A percentile compares a stretch with the other conserved stretches of the same genome.
phyloP scores from a whole-genome alignment of 2,888 invertebrate genomes.

The Holacanthella duospinosa region DNA sequence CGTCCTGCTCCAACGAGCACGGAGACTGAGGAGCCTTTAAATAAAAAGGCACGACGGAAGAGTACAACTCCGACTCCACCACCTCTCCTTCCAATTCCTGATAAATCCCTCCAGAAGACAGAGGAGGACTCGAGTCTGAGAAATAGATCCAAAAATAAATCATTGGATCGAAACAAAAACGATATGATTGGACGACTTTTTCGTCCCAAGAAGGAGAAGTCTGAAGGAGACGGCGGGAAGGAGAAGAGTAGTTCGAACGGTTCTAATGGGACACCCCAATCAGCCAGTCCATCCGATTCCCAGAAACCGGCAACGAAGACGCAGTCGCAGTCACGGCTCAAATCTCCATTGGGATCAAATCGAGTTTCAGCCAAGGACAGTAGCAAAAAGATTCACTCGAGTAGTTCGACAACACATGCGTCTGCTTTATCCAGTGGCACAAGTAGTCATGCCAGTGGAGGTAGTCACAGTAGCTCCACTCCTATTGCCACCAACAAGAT shows the following conservation, averaged over 20 bases:
- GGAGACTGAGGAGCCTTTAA: background rate
- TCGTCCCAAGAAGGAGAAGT: conserved; percentile 23
- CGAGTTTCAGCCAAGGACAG: conserved; percentile 36
- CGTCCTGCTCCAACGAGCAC: background rate
- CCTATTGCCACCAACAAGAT: background rate
- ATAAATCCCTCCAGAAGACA: conserved; percentile 27
- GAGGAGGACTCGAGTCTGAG: no score
- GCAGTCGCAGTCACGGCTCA: conserved; percentile 9
- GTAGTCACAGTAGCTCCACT: background rate
- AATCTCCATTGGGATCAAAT: conserved; percentile 25
- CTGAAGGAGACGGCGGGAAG: conserved; percentile 17
- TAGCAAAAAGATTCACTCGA: conserved; percentile 22
- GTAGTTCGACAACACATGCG: conserved; percentile 1
- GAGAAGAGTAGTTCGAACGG: conserved; percentile 5
- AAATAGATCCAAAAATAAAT: background rate
- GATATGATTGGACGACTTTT: conserved; percentile 35
- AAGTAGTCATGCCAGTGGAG: no score
- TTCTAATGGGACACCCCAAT: background rate
- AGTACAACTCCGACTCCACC: background rate
- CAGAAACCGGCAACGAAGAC: background rate
- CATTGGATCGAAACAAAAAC: conserved; percentile 32
- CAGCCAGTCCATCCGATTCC: background rate
- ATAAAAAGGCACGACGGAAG: background rate
- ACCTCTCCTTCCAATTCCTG: conserved; percentile 19
- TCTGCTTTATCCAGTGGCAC: conserved; percentile 13